phyloP scores from a whole-genome alignment of 2,113 vertebrate species.

The Tachysurus fulvidraco region DNA sequence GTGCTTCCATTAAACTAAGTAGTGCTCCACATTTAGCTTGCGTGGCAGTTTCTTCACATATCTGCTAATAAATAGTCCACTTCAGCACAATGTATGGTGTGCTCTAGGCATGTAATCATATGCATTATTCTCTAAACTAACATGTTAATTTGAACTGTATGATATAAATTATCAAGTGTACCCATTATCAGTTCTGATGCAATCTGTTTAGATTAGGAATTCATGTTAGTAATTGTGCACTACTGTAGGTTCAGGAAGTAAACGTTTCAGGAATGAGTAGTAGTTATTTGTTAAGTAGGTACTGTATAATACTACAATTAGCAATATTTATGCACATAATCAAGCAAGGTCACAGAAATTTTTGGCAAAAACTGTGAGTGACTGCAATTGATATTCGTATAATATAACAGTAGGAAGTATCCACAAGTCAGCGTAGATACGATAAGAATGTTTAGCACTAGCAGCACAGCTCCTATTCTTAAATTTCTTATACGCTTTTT shows the following conservation, averaged over 20 bases:
- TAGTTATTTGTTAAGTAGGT: background rate
- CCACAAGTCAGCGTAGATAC: background rate
- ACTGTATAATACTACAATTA: background rate
- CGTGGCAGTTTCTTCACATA: background rate
- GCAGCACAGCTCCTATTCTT: background rate
- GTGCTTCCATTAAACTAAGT: constrained; percentile 39
- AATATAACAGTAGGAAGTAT: background rate
- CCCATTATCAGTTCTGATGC: constrained; percentile 16
- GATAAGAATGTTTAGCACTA: background rate
- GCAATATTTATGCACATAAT: constrained; percentile 6
- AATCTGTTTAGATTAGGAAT: constrained; percentile 1
- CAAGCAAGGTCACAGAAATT: background rate
- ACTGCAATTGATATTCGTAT: background rate
- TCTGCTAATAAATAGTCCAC: constrained; percentile 29
- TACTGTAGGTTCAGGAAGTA: background rate
- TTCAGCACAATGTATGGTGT: background rate
- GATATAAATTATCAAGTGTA: background rate
- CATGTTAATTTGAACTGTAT: constrained; percentile 13
- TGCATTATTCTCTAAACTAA: constrained; percentile 14
- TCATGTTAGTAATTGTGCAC: constrained; percentile 4
- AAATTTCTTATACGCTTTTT: background rate
- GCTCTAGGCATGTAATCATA: background rate
- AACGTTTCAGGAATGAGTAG: background rate
- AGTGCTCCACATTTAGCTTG: constrained; percentile 26
- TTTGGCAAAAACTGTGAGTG: background rate